A percentile compares a stretch with the other conserved stretches of the same genome.
phyloP scores from a whole-genome alignment of 1,140 invertebrate genomes.

The Aphis gossypii region DNA sequence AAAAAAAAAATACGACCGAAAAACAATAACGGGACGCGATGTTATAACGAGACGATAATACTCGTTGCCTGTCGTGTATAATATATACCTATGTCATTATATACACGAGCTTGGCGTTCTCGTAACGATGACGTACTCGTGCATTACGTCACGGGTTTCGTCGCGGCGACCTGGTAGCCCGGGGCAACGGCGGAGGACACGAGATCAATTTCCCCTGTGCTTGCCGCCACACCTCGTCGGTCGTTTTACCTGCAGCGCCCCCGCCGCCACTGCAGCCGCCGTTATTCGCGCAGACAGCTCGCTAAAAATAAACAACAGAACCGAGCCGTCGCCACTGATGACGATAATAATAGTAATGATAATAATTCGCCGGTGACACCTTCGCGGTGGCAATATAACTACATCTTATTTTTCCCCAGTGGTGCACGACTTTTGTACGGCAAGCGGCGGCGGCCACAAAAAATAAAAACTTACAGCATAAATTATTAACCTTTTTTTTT shows the following conservation, averaged over 20 bases:
- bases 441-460: too few relatives aligned
- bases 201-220: conserved; percentile 45
- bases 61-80: not conserved
- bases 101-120: not conserved
- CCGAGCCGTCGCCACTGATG: conserved; percentile 16
- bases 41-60: not conserved
- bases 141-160: conserved; percentile 35
- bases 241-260: conserved; percentile 8
- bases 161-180: conserved; percentile 35
- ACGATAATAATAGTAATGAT: not conserved
- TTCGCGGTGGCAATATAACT: not conserved
- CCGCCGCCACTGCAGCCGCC: not conserved
- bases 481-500: not conserved
- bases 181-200: conserved; percentile 33
- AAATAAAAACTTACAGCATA: not conserved
- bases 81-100: not conserved
- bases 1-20: not conserved
- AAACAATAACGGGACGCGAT: not conserved
- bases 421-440: not conserved
- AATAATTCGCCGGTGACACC: not conserved
- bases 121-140: conserved; percentile 36
- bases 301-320: not conserved
- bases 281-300: not conserved
- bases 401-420: not conserved
- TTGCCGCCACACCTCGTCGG: not conserved